phyloP scores from a whole-genome alignment of 2,888 invertebrate genomes.

The Lithophane semibrunnea region DNA sequence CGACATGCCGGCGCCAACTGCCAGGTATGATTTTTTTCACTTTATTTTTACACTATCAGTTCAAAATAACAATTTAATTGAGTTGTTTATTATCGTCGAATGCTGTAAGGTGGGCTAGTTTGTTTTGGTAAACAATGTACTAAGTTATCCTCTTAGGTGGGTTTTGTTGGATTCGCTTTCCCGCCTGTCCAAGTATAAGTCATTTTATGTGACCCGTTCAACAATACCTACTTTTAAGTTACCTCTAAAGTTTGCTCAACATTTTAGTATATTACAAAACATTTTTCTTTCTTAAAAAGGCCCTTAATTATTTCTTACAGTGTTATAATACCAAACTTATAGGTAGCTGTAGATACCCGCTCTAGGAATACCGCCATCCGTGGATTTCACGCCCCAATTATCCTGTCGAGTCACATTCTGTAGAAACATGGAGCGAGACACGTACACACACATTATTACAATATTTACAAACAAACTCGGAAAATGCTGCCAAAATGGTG shows the following conservation, averaged over 20 bases:
- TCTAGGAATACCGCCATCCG: constrained; percentile 14
- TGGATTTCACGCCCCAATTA: constrained; percentile 31
- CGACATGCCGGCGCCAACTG: constrained; percentile 85
- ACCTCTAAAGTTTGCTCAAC: neutral
- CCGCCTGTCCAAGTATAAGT: neutral
- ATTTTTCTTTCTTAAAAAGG: neutral
- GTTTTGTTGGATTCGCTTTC: neutral
- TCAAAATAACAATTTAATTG: constrained; percentile 60
- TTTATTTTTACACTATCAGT: constrained; percentile 62
- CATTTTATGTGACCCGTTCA: neutral
- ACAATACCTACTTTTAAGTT: neutral
- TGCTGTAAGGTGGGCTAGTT: neutral
- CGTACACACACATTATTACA: constrained; percentile 51
- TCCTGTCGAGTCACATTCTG: constrained; percentile 27
- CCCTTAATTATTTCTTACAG: neutral
- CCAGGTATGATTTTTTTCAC: constrained; percentile 71
- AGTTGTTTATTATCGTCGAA: constrained; percentile 36
- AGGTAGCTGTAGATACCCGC: neutral
- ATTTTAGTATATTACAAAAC: neutral
- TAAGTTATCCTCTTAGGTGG: neutral
- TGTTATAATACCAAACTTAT: neutral
- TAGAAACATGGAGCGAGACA: constrained; percentile 50
- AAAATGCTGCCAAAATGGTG: constrained; percentile 44
- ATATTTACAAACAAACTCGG: constrained; percentile 53
- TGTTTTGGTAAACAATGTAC: constrained; percentile 31